Base-by-base conservation (phyloP, 2,888 invertebrate species). In the Rhorus exstirpatorius region DNA sequence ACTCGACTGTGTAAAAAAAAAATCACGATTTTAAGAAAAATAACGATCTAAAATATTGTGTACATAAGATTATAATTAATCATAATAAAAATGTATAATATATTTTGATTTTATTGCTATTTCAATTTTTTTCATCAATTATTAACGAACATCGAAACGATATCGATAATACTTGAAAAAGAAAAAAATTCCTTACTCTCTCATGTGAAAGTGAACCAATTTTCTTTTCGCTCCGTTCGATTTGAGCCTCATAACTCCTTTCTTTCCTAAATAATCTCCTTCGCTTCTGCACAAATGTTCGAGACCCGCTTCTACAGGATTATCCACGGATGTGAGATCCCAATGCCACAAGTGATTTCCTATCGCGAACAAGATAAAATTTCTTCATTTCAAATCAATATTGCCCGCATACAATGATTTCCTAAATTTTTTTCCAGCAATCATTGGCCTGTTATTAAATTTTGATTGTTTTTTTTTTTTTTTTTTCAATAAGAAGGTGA, bases 331-430 rank as follows among this genome's bases (percentile, higher is more conserved):
- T 86, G 98, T 94, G 51, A 98, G 91, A 91, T 98, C 98, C 6
- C 94, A 94, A 89, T 97, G 96, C 97, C 98, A 98, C 85, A 98
- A 94, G 88, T 97, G 97, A 90, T 97, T 97, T 44, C 98, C 96
- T 96, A 85, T 31, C 35, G 17, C 12, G 41, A 31, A 46, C 8
- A 10, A 61, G 65, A 70, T 53, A 24, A 85, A 81, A 31, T 31
- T 31, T 31, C 6, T 31, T 31, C 6, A 3, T 31, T 31, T 31
- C 6, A 31, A 3, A 31, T 79, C 55, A 89, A n/a, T n/a, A n/a
- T n/a, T n/a, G n/a, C n/a, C n/a, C n/a, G n/a, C n/a, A n/a, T n/a
- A n/a, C n/a, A n/a, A n/a, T n/a, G n/a, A n/a, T n/a, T n/a, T n/a
- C n/a, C n/a, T 91, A 79, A 19, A 77, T 70, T 67, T 72, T 35